Conservation (phyloP, 2,888 invertebrate species). For the Pollenia griseotomentosa region DNA sequence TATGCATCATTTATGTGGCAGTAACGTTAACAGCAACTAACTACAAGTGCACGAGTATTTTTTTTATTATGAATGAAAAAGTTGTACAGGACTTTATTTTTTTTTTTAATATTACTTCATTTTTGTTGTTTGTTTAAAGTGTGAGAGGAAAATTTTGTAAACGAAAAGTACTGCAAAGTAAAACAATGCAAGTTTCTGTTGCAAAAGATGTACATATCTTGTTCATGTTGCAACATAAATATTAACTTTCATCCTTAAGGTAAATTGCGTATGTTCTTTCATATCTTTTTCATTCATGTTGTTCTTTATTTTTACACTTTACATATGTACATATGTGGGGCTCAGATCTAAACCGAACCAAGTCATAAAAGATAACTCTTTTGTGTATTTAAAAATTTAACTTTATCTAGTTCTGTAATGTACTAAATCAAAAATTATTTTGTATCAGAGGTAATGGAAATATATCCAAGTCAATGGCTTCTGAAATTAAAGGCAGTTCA, state of each 20-base stretch:
- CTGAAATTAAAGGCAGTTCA: too few species aligned
- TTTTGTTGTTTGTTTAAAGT: not conserved
- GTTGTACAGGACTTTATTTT: conserved; percentile 34
- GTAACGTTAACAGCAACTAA: conserved; percentile 27
- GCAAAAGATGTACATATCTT: conserved; percentile 16
- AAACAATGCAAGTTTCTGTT: not conserved
- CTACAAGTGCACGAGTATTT: conserved; percentile 6
- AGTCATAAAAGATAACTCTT: too few species aligned
- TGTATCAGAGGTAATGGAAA: too few species aligned
- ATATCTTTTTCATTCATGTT: conserved; percentile 7
- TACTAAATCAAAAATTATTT: too few species aligned
- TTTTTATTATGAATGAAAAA: conserved; percentile 35
- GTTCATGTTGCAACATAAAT: conserved; percentile 65
- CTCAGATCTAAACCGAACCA: too few species aligned
- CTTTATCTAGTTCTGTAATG: too few species aligned
- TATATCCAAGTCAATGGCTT: too few species aligned
- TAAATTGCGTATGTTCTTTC: conserved; percentile 62
- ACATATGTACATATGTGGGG: not conserved
- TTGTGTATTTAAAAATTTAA: too few species aligned
- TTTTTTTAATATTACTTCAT: not conserved
- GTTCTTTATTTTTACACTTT: conserved; percentile 47
- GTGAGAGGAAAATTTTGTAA: not conserved
- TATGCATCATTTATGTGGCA: conserved; percentile 48
- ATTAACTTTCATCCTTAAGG: conserved; percentile 68
- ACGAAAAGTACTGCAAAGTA: not conserved